These are phyloP conservation scores for Leptinotarsa defecta DNA, from an alignment of 1,140 invertebrate species.

Conservation along the genomic window DNA sequence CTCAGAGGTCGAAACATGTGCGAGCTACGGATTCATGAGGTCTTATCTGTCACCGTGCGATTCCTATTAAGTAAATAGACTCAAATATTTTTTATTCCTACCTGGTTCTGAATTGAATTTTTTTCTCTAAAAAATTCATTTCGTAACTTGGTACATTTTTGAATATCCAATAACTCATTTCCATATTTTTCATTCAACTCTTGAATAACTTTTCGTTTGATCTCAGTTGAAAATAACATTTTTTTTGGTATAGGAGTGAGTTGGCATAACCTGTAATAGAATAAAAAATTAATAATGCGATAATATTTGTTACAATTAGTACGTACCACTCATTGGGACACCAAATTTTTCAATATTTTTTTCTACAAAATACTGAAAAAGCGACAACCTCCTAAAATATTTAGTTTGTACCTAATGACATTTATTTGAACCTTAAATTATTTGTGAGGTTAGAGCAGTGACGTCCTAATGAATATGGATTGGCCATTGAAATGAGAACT, in stretches of 20 bases:
- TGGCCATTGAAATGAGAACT: no score
- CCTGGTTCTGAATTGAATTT: constrained; percentile 61
- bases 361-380: no score
- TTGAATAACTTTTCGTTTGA: constrained; percentile 25
- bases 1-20: no score
- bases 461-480: no score
- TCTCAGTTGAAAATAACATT: not conserved
- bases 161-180: constrained; percentile 55
- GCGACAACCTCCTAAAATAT: no score
- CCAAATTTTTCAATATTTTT: no score
- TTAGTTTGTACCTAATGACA: no score
- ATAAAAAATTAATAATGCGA: not conserved
- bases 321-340: no score
- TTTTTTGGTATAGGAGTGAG: not conserved
- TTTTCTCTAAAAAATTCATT: constrained; percentile 54
- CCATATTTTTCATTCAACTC: constrained; percentile 51
- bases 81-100: constrained; percentile 40
- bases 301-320: no score
- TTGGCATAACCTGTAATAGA: not conserved
- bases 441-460: no score
- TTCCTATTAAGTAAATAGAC: constrained; percentile 1
- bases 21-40: no score
- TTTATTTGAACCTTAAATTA: no score
- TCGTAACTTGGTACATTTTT: constrained; percentile 54
- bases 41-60: not conserved